Evolutionary conservation across 2,888 invertebrate species (phyloP), one percentile per base, ranked within the genome.

Genomic region (Seladonia tumulorum): DNA sequence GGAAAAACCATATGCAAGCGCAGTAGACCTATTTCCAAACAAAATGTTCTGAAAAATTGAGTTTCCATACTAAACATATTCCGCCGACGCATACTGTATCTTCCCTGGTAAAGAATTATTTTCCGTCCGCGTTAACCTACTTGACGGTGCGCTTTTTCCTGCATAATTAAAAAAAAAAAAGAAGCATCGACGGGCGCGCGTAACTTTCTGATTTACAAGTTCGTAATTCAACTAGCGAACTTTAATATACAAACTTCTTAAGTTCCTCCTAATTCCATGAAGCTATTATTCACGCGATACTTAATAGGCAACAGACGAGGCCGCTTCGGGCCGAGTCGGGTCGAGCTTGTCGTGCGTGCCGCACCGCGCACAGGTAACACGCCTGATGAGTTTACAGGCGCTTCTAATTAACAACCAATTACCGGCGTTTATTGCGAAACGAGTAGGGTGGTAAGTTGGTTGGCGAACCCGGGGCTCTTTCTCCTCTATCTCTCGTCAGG

Each of bases 201-300:
- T 14, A 42, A 49, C 49, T 70, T 66, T 22, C 70, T 5, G 39
- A 77, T 53, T 70, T 25, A 29, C 18, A 70, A 77, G 70, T 77
- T 77, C 35, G 10, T 72, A 60, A 79, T 73, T 79, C 39, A 73
- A 73, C 63, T 47, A 60, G 8, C 39, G 16, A 63, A 60, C 63
- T 79, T 79, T 66, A 79, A 73, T 63, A 73, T 29, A 60, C 63
- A 47, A 79, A 53, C 57, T 79, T 79, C 79, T n/a, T 73, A 73
- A 79, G 45, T 73, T 49, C 35, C 63, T 72, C n/a, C 29, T 57
- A 79, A 72, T 79, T 72, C 42, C 22, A 63, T 42, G 45, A 35
- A 60, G 79, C 18, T 45, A 72, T 72, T 47, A 79, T 60, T 79
- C 72, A 47, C 60, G 42, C 60, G 22, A 18, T 73, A 39, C 47